Conservation (phyloP, 2,888 invertebrate genomes). For the Agrotis segetum region DNA sequence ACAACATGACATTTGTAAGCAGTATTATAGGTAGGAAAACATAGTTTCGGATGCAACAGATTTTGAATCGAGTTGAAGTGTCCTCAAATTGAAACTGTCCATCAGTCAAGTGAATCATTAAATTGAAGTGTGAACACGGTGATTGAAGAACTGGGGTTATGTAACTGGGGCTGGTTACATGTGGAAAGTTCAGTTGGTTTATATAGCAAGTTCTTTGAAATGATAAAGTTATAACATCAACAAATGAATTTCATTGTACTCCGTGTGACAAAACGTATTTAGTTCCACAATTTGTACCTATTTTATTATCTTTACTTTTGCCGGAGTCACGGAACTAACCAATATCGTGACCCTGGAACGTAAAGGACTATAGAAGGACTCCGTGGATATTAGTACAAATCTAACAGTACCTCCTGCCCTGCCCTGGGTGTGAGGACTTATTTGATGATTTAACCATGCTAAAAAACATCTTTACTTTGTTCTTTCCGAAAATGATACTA, state of each 20-base stretch:
- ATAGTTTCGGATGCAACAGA: constrained; percentile 31
- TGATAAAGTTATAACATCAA: neutral
- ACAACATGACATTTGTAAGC: neutral
- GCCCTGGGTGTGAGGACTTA: no score
- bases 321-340: no score
- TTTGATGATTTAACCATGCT: no score
- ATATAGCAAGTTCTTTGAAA: neutral
- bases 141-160: constrained; percentile 7
- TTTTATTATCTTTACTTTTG: neutral
- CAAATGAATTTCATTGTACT: neutral
- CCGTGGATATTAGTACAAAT: no score
- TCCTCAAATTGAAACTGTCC: constrained; percentile 19
- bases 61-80: constrained; percentile 20
- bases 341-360: no score
- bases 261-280: neutral
- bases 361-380: no score
- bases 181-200: neutral
- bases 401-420: no score
- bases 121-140: constrained; percentile 23
- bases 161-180: neutral
- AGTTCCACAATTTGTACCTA: neutral
- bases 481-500: neutral
- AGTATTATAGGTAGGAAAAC: neutral
- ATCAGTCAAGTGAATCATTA: constrained; percentile 10
- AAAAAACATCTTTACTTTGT: neutral